Evolutionary conservation across 2,797 vertebrate species (phyloP), one percentile per base, ranked within the genome.

Genomic region (Paratrypauchen microcephalus): DNA sequence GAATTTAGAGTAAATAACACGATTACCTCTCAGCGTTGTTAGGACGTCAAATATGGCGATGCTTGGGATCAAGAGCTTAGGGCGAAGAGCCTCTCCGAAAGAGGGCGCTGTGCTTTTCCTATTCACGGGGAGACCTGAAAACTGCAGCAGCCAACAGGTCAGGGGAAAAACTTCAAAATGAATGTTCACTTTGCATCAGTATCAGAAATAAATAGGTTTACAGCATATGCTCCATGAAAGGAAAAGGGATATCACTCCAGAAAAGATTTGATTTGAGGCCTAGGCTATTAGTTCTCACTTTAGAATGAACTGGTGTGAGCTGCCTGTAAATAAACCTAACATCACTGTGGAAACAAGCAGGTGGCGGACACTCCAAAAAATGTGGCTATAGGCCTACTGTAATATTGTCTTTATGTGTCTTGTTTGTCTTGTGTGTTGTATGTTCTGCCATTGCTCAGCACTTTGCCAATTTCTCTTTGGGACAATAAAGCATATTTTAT

Each of bases 41-140:
- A 88, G 88, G 89, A 90, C 89, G 89, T 93, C 93, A 95, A 67
- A 95, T 95, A 95, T 94, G 94, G 94, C 93, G 93, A 92, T 90
- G 86, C 90, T 86, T 80, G 76, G 85, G 89, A 90, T 88, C 81
- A 87, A 88, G 81, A 90, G 90, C 88, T 91, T 90, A 88, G 87
- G 80, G 84, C 77, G 85, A 86, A 76, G 66, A 78, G 78, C 79
- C 79, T 85, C 2, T 77, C 90, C 91, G 2, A 73, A 73, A 89
- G 90, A 66, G 87, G 91, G 89, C 90, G 90, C 90, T 85, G 83
- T 87, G 9, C 66, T 70, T 76, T 86, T 82, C 77, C 56, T 72
- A 67, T 80, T 80, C 69, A 58, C 39, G 47, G 45, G 65, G 69
- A 15, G 15, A 23, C 26, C 41, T 16, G 18, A 50, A 8, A 21